These are phyloP conservation scores for Hybos culiciformis DNA, from an alignment of 2,888 invertebrate genomes.

Conservation along the genomic window DNA sequence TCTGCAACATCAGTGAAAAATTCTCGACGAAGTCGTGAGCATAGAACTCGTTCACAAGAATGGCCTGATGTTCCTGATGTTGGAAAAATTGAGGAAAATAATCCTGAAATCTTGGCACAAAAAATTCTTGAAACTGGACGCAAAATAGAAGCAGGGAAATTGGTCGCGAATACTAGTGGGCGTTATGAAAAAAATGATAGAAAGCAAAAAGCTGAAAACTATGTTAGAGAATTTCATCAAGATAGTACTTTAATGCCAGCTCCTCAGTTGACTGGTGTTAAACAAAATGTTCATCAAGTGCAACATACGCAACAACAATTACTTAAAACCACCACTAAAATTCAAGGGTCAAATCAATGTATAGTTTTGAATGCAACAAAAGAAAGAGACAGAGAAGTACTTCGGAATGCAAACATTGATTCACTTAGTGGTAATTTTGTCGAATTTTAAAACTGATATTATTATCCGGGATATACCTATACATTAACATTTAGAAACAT, in stretches of 20 bases:
- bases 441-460: too few relatives aligned
- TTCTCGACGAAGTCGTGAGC: slow-evolving; percentile 52
- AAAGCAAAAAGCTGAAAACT: slow-evolving; percentile 19
- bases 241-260: slow-evolving; percentile 35
- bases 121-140: slow-evolving; percentile 81
- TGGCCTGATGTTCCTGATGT: slow-evolving; percentile 87
- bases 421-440: slow-evolving; percentile 1
- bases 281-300: background rate
- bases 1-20: slow-evolving; percentile 27
- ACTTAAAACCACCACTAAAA: too few relatives aligned
- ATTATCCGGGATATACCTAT: too few relatives aligned
- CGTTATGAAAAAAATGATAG: slow-evolving; percentile 37
- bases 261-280: slow-evolving; percentile 18
- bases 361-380: background rate
- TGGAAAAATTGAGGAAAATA: slow-evolving; percentile 82
- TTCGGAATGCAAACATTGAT: background rate
- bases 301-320: slow-evolving; percentile 2
- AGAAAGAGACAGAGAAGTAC: too few relatives aligned
- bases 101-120: slow-evolving; percentile 77
- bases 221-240: slow-evolving; percentile 11
- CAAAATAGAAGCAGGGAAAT: slow-evolving; percentile 75
- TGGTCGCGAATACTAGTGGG: slow-evolving; percentile 24
- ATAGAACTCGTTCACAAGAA: slow-evolving; percentile 70
- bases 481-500: too few relatives aligned
- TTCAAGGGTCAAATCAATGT: background rate